A percentile compares a stretch with the other conserved stretches of the same genome.
These are phyloP conservation scores for Oryctes rhinoceros DNA, from an alignment of 1,140 invertebrate genomes.

Conservation along the genomic window DNA sequence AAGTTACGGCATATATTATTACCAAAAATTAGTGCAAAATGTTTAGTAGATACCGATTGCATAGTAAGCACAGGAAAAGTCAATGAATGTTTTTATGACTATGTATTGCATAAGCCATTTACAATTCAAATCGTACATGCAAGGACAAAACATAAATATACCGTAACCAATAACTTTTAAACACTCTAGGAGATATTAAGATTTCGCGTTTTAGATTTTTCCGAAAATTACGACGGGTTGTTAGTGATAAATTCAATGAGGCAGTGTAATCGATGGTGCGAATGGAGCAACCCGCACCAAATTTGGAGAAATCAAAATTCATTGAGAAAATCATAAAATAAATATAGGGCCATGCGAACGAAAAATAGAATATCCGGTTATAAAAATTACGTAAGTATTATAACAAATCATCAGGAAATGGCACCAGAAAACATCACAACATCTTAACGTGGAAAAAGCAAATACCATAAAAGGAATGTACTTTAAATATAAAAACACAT, in stretches of 20 bases:
- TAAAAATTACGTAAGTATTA: neutral
- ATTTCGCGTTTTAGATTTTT: constrained; percentile 30
- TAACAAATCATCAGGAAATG: constrained; percentile 28
- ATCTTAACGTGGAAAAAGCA: constrained; percentile 34
- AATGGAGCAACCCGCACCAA: neutral
- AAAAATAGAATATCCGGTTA: constrained; percentile 20
- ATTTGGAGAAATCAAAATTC: constrained; percentile 17
- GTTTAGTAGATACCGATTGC: constrained; percentile 7
- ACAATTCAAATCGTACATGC: constrained; percentile 19
- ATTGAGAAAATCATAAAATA: constrained; percentile 23
- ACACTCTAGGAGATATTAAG: neutral
- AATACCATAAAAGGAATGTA: constrained; percentile 1
- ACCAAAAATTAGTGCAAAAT: constrained; percentile 32
- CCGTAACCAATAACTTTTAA: constrained; percentile 24
- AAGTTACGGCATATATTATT: constrained; percentile 31
- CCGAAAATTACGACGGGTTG: neutral
- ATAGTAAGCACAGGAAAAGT: constrained; percentile 21
- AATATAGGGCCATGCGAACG: constrained; percentile 27
- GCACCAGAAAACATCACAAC: constrained; percentile 31
- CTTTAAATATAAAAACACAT: constrained; percentile 21
- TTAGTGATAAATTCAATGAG: neutral
- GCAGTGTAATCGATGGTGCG: constrained; percentile 1
- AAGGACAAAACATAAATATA: neutral
- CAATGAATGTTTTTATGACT: constrained; percentile 28
- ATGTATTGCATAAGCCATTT: constrained; percentile 14